Evolutionary conservation across 2,888 invertebrate species (phyloP).

Genomic region (Cacoxenus indagator): DNA sequence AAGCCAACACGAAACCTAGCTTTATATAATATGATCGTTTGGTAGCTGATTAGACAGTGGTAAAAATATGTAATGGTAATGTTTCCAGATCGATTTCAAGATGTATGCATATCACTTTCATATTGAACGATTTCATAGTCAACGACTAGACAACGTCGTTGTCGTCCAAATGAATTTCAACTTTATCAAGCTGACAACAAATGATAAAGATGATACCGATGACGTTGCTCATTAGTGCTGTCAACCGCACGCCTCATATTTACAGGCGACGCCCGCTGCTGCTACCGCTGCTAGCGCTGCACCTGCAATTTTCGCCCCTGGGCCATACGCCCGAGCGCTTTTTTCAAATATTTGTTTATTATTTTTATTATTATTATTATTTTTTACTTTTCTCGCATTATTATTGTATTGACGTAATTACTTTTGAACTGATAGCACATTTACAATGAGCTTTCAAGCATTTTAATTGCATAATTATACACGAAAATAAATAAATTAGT

Average conservation of each 20-base stretch:
- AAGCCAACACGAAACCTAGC: too few relatives aligned
- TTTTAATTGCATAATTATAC: conserved; percentile 17
- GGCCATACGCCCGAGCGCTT: neutral
- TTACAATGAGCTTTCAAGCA: neutral
- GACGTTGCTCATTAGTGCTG: neutral
- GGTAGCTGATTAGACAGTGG: too few relatives aligned
- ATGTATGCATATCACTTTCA: too few relatives aligned
- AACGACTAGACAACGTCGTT: too few relatives aligned
- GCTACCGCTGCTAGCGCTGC: neutral
- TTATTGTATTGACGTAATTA: conserved; percentile 9
- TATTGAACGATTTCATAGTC: too few relatives aligned
- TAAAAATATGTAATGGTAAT: too few relatives aligned
- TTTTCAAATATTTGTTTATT: neutral
- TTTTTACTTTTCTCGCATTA: neutral
- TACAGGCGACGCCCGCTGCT: neutral
- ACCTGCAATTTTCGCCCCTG: neutral
- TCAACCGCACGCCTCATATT: neutral
- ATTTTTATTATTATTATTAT: neutral
- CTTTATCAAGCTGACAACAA: neutral
- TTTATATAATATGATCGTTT: too few relatives aligned
- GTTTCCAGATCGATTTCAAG: too few relatives aligned
- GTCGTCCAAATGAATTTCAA: neutral
- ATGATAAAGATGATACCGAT: neutral
- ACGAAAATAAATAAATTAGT: neutral
- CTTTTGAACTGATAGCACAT: conserved; percentile 10